These are phyloP conservation scores for Drosophila seguyi DNA, from an alignment of 1,140 invertebrate species.

Conservation along the genomic window DNA sequence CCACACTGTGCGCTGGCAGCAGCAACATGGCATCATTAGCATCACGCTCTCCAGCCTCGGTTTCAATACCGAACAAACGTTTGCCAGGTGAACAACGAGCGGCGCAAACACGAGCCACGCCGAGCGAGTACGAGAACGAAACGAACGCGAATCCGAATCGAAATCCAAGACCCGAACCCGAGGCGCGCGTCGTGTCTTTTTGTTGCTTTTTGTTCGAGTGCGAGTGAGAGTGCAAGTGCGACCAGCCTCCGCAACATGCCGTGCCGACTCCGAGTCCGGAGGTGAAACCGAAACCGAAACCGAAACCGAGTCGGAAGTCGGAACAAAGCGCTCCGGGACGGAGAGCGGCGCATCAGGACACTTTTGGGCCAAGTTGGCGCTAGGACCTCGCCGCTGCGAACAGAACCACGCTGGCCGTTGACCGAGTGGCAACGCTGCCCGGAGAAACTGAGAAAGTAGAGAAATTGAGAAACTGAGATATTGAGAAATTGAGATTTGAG, in stretches of 20 bases:
- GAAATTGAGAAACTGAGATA: no score
- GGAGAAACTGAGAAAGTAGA: constrained; percentile 4
- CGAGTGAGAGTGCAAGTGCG: constrained; percentile 35
- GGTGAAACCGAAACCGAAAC: constrained; percentile 8
- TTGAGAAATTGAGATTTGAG: background rate
- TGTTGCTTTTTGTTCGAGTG: constrained; percentile 63
- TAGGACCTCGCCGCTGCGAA: constrained; percentile 50
- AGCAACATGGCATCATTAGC: constrained; percentile 43
- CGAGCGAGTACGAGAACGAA: constrained; percentile 20
- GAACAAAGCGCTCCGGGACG: constrained; percentile 6
- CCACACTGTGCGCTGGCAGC: constrained; percentile 11
- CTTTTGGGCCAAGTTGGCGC: constrained; percentile 45
- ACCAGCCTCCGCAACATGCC: constrained; percentile 63
- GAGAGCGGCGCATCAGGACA: constrained; percentile 31
- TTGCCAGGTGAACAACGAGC: constrained; percentile 72
- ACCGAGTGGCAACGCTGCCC: constrained; percentile 72
- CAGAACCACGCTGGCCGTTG: constrained; percentile 74
- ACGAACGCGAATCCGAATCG: constrained; percentile 2
- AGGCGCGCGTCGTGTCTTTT: constrained; percentile 35
- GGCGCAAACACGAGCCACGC: constrained; percentile 19
- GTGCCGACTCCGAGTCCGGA: constrained; percentile 15
- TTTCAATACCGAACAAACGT: constrained; percentile 63
- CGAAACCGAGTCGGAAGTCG: constrained; percentile 22
- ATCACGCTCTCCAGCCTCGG: constrained; percentile 47
- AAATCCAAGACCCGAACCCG: no score